phyloP scores from a whole-genome alignment of 2,797 vertebrate genomes.

The Peromyscus nudipes region DNA sequence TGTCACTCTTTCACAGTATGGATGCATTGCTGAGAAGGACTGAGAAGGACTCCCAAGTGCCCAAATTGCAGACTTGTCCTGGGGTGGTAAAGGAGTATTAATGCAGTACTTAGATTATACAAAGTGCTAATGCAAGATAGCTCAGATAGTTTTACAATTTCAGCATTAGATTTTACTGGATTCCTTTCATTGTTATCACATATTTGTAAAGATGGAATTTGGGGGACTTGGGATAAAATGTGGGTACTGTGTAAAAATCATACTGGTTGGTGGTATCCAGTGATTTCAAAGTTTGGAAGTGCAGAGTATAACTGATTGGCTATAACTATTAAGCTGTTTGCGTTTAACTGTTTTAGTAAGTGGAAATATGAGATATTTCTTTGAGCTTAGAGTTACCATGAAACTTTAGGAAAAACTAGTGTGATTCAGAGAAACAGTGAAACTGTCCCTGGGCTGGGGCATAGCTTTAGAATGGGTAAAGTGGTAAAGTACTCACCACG shows the following conservation, averaged over 20 bases:
- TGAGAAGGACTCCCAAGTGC: too few species aligned
- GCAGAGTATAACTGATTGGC: neutral
- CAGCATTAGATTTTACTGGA: neutral
- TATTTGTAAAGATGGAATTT: conserved; percentile 53
- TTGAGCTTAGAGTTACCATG: neutral
- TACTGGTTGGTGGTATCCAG: neutral
- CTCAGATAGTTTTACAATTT: conserved; percentile 31
- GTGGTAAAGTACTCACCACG: neutral
- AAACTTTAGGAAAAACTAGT: conserved; percentile 20
- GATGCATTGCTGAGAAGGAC: neutral
- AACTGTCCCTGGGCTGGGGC: neutral
- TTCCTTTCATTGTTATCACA: conserved; percentile 8
- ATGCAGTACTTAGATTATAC: conserved; percentile 1
- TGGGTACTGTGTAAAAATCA: conserved; percentile 11
- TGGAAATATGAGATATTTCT: conserved; percentile 3
- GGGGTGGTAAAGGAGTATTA: neutral
- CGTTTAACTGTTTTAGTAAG: neutral
- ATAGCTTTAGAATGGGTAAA: neutral
- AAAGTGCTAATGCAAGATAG: neutral
- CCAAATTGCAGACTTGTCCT: neutral
- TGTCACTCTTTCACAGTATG: neutral
- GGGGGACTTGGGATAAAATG: conserved; percentile 5
- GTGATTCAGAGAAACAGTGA: conserved; percentile 10
- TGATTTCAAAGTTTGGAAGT: conserved; percentile 42
- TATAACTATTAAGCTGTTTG: conserved; percentile 35